phyloP scores from a whole-genome alignment of 2,113 vertebrate species.

The Numenius arquata region DNA sequence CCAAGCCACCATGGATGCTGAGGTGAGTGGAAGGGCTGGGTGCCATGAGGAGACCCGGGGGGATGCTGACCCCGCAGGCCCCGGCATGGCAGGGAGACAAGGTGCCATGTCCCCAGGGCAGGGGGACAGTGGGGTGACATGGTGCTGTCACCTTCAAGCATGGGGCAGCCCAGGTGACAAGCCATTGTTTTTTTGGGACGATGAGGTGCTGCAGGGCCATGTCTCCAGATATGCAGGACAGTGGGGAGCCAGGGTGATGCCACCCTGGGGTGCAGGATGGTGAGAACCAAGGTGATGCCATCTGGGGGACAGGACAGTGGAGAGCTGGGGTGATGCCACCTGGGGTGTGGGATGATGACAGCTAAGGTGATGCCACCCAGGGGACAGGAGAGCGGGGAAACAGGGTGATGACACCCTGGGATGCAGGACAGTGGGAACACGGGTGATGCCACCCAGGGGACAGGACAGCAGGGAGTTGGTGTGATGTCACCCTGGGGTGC shows the following conservation, averaged over 20 bases:
- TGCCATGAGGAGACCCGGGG: not conserved
- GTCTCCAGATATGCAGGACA: not conserved
- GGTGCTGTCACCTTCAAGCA: not conserved
- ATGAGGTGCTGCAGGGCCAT: not conserved
- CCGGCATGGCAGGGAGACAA: rapidly evolving
- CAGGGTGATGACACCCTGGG: rapidly evolving
- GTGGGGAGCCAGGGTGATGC: not conserved
- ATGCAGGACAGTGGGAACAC: not conserved
- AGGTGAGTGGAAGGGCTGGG: not conserved
- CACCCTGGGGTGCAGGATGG: not conserved
- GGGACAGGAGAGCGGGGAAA: rapidly evolving
- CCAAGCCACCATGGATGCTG: rapidly evolving
- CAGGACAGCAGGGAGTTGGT: rapidly evolving
- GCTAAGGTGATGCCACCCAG: not conserved
- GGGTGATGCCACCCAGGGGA: not conserved
- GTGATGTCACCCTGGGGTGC: too few relatives aligned
- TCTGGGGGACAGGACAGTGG: not conserved
- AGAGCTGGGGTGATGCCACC: not conserved
- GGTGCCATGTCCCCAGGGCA: rapidly evolving
- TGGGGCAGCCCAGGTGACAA: not conserved
- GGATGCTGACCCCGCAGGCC: too few relatives aligned
- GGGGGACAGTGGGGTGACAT: not conserved
- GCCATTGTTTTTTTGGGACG: not conserved
- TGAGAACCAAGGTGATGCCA: not conserved
- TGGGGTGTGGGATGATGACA: too few relatives aligned